Evolutionary conservation across 2,113 vertebrate species (phyloP), one percentile per base, ranked within the genome.

Genomic region (Tetrax tetrax): DNA sequence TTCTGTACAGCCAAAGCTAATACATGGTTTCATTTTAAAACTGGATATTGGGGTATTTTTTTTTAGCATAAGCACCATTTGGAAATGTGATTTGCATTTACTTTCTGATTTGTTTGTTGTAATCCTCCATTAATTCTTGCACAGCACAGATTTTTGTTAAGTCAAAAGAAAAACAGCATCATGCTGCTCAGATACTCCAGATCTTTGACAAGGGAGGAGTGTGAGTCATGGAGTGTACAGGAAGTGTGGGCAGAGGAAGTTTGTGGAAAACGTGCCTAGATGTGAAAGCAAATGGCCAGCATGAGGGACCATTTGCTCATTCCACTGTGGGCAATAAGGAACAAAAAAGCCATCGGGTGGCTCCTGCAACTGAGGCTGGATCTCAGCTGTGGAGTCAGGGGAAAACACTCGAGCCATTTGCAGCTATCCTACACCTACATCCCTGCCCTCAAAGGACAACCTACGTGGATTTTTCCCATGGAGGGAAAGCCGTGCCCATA

Each of bases 391-490:
- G 31, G 27, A 56, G 41, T 22, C 47, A 66, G 91, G 14, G 17
- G 17, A 11, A 45, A 79, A 43, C 0, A 0, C 35, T 37, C 38
- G 6, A 64, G 50, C 18, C 63, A 43, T 85, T 51, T 31, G 20
- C 19, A 51, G 41, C 23, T 24, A 13, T 22, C 38, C 20, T 38
- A 41, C 25, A 22, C 15, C 61, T 57, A 45, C 33, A 35, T 51
- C 35, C 54, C 28, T 45, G 41, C 31, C 35, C 33, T 63, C 80
- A 20, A 50, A 51, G 20, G 56, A 51, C 14, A 64, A 24, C 35
- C 11, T 14, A 7, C 0, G 0, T 29, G 20, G 10, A 48, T 48
- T 8, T 6, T 15, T 14, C 18, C 17, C 6, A 16, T 4, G 10
- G 11, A 66, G 45, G 69, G 10, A 56, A 69, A 81, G 56, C 45